Base-by-base conservation (phyloP, 2,888 invertebrate species). In the Acanthococcus lagerstroemiae region DNA sequence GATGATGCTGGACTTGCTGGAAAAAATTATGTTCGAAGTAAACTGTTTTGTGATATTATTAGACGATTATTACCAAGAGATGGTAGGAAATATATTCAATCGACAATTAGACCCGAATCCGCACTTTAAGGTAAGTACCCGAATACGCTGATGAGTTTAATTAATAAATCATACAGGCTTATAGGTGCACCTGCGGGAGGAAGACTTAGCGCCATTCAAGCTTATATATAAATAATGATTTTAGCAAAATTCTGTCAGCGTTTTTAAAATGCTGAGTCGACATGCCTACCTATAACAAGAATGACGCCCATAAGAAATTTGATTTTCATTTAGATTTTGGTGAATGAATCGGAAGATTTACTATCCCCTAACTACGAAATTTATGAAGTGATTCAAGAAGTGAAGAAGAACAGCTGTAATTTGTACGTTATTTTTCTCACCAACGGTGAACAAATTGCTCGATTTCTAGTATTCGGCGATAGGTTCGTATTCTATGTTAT, bases 391-490 rank as follows among this genome's bases (percentile, higher is more conserved):
- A 73, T 87, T 66, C 73, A 79, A 26, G 79, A 80, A 70, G 80
- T 83, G 1, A 66, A 82, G 72, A 78, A 78, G 68, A 81, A 82
- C 60, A 84, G 85, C 22, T 90, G 90, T 73, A 83, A 84, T 71
- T 77, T 83, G 4, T 87, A 88, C 72, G 75, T 88, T 27, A 82
- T 90, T 68, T 78, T 89, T 9, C 75, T 89, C 22, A 78, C 87
- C 0, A 89, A 89, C 75, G 89, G 85, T 0, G 73, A 83, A 57
- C 86, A 90, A 78, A 79, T 82, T 1, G 77, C 82, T 0, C 77
- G 85, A 67, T 78, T 90, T 26, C 74, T 90, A n/a, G 77, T 78
- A 71, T 90, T 84, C 75, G 82, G 84, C 0, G 87, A 90, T 74
- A 82, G 83, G 83, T 84, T n/a, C n/a, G n/a, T n/a, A n/a, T n/a